Evolutionary conservation across 2,113 vertebrate species (phyloP).

Genomic region (Meles meles): DNA sequence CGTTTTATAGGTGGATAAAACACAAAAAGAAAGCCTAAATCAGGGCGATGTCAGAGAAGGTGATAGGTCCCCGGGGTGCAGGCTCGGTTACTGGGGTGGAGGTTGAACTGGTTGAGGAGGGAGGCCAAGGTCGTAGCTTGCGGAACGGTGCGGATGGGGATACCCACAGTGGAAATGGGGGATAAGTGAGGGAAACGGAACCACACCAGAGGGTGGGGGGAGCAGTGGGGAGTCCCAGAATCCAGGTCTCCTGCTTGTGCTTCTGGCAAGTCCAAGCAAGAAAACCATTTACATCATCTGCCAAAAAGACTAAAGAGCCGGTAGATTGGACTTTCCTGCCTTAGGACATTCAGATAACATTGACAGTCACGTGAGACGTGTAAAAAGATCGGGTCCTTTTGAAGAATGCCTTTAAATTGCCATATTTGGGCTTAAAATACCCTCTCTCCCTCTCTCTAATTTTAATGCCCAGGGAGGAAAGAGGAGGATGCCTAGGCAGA

Average conservation of each 20-base stretch:
- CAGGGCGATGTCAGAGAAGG: neutral
- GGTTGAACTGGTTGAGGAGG: neutral
- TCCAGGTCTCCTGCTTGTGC: neutral
- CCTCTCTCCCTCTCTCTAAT: neutral
- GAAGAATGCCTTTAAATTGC: neutral
- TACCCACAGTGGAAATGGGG: fast-evolving
- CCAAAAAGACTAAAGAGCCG: neutral
- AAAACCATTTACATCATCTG: neutral
- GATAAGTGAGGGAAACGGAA: neutral
- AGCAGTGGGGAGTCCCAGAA: neutral
- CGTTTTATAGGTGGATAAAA: neutral
- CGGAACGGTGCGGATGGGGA: neutral
- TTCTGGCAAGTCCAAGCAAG: neutral
- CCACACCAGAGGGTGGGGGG: neutral
- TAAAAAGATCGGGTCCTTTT: neutral
- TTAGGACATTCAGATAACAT: no score
- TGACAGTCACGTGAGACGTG: neutral
- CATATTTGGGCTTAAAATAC: neutral
- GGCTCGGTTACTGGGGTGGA: neutral
- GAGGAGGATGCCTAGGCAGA: neutral
- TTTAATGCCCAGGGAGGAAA: neutral
- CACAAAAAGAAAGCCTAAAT: neutral
- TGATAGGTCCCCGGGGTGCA: neutral
- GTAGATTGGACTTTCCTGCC: neutral
- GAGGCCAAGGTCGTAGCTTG: neutral